Evolutionary conservation across 2,888 invertebrate species (phyloP), one percentile per base, ranked within the genome.

Genomic region (Panzeria rudis): DNA sequence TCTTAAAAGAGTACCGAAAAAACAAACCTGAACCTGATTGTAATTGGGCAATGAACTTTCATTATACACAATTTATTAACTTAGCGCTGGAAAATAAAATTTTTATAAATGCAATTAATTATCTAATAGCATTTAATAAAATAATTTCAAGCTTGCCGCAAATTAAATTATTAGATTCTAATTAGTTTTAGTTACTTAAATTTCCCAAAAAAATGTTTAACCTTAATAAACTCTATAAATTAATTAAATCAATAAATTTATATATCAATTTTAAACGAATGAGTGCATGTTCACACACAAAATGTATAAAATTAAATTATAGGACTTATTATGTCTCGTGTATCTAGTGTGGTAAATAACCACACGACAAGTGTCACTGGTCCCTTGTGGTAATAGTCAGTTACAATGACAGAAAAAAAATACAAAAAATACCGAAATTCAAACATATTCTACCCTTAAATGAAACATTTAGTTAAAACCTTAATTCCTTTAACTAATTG

Each of bases 401-500:
- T 35, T 17, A 56, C 50, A 71, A 20, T 47, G 13, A 56, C 7
- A 76, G 1, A n/a, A 47, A 23, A 15, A 54, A 4, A 56, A 25
- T 11, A 61, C n/a, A 62, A 29, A 44, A 54, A 20, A 23, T 0
- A 17, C 4, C 2, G 5, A 50, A 50, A 50, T 25, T 35, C 52
- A 20, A 41, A 56, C 41, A 56, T 44, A 44, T 44, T 44, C 56
- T 41, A 77, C 68, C 72, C 81, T 62, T 62, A 73, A 84, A 61
- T 56, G 56, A 23, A 56, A 61, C 25, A 76, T 38, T 76, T 69
- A 75, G 38, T 35, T 78, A 32, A 78, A 62, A 50, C 41, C 23
- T 62, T 69, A 78, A 72, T 59, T 59, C 59, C 61, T 68, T 78
- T 78, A 77, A 84, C 54, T 77, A 84, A 84, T 72, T 84, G 56